Conservation (phyloP, 1,140 invertebrate genomes). For the Triops longicaudatus region DNA sequence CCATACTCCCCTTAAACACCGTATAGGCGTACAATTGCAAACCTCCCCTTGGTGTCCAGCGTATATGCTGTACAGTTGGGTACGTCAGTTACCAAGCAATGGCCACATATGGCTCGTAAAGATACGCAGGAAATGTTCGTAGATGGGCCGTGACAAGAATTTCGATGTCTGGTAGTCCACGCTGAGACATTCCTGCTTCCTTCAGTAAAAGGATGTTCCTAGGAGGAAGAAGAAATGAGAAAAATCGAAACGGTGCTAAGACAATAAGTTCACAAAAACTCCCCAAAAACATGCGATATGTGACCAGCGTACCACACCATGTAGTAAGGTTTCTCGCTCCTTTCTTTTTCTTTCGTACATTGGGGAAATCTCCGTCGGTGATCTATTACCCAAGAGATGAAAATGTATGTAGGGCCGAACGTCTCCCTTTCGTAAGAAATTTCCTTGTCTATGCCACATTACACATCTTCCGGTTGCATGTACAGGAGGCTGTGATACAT, state of each 20-base stretch:
- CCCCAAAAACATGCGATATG: neutral
- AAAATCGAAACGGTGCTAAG: neutral
- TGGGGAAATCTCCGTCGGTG: neutral
- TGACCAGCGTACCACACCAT: neutral
- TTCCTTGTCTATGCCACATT: neutral
- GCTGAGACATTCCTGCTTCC: neutral
- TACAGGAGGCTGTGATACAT: neutral
- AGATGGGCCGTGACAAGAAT: neutral
- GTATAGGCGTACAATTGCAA: neutral
- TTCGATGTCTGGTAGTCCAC: neutral
- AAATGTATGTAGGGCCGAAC: neutral
- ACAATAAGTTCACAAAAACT: neutral
- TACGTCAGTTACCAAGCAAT: neutral
- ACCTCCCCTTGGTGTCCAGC: neutral
- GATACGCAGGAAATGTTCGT: neutral
- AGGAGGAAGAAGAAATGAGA: neutral
- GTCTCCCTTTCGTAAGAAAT: neutral
- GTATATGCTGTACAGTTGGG: neutral
- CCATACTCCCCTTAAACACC: neutral
- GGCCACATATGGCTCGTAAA: constrained; percentile 14
- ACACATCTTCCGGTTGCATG: neutral
- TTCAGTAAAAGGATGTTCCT: no score
- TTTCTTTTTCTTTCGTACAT: neutral
- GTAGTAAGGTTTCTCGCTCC: neutral
- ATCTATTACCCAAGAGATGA: neutral